Percentiles rank a stretch among this genome's conserved stretches.
Evolutionary conservation across 2,888 invertebrate species (phyloP).

Genomic region (Eristalinus sepulchralis): DNA sequence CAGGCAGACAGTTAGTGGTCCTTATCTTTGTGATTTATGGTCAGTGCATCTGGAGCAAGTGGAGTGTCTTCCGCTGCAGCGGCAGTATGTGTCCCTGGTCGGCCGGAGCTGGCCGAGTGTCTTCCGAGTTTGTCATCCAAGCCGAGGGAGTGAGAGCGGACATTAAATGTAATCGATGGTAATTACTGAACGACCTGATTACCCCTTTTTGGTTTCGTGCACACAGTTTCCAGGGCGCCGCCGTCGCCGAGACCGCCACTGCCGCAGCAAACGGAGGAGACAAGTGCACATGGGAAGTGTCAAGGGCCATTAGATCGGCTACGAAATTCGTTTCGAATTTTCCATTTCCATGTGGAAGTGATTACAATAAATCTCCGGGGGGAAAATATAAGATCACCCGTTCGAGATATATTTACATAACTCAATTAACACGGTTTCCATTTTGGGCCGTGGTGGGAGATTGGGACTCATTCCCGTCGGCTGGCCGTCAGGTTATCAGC

Average conservation of each 20-base stretch:
- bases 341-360: slow-evolving; percentile 65
- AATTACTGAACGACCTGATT: slow-evolving; percentile 53
- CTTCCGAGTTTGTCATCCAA: slow-evolving; percentile 22
- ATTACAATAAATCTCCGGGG: slow-evolving; percentile 62
- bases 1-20: slow-evolving; percentile 65
- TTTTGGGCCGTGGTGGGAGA: slow-evolving; percentile 28
- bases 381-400: slow-evolving; percentile 47
- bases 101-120: neutral
- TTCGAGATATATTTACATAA: slow-evolving; percentile 66
- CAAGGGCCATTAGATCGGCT: slow-evolving; percentile 64
- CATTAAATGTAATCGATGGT: slow-evolving; percentile 57
- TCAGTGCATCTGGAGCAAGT: slow-evolving; percentile 67
- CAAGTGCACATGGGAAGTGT: slow-evolving; percentile 53
- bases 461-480: neutral
- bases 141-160: neutral
- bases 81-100: neutral
- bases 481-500: slow-evolving; percentile 42
- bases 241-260: neutral
- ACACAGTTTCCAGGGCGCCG: neutral
- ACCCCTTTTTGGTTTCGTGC: slow-evolving; percentile 46
- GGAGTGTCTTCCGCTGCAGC: slow-evolving; percentile 3
- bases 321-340: slow-evolving; percentile 33
- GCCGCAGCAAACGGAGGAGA: neutral
- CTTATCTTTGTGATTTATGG: slow-evolving; percentile 69
- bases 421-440: slow-evolving; percentile 62